Percentiles rank a stretch among this genome's conserved stretches.
These are phyloP conservation scores for Trileptium ribeirensis DNA, from an alignment of 2,888 invertebrate genomes.

Conservation along the genomic window DNA sequence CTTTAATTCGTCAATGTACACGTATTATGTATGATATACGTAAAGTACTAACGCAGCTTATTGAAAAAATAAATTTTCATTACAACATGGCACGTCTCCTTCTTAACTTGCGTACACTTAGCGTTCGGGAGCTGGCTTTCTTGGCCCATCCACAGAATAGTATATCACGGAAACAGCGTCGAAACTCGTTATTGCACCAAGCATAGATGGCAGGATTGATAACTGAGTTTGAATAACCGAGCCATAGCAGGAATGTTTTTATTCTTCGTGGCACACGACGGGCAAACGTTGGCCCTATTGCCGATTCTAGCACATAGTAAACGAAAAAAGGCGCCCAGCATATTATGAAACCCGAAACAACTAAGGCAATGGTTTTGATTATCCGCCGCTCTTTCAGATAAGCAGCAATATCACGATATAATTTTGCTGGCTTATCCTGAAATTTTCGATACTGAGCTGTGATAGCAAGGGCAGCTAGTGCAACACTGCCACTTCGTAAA, in stretches of 20 bases:
- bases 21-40: too few relatives aligned
- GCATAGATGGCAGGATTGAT: conserved; percentile 50
- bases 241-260: conserved; percentile 16
- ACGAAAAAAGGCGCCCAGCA: conserved; percentile 31
- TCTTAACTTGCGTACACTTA: neutral
- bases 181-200: conserved; percentile 50
- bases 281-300: neutral
- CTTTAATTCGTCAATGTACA: too few relatives aligned
- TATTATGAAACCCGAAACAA: conserved; percentile 37
- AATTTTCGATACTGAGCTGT: neutral
- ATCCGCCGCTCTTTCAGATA: conserved; percentile 44
- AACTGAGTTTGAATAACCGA: conserved; percentile 24
- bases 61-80: too few relatives aligned
- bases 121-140: neutral
- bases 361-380: conserved; percentile 49
- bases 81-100: neutral
- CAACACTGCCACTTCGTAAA: neutral
- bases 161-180: conserved; percentile 49
- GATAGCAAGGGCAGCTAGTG: neutral
- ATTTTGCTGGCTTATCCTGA: neutral
- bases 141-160: conserved; percentile 45
- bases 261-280: neutral
- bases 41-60: too few relatives aligned
- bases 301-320: conserved; percentile 28
- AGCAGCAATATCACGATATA: neutral